Percentiles rank a stretch among this genome's conserved stretches.
Conservation (phyloP, 2,888 invertebrate genomes). For the Heterodera filipjevi region DNA sequence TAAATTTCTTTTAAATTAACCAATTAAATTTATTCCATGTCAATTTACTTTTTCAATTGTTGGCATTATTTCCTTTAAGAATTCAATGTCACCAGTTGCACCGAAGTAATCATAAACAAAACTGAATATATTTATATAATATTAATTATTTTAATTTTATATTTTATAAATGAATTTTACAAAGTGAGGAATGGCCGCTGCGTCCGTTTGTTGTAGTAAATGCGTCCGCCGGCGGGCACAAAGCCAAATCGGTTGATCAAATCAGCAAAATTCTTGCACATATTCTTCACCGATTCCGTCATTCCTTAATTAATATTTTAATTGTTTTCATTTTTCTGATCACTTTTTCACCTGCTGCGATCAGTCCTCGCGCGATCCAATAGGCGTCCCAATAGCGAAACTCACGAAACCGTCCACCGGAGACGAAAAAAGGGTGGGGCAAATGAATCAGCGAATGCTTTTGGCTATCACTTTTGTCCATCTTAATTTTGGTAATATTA, state of each 20-base stretch:
- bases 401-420: conserved; percentile 71
- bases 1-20: too few relatives aligned
- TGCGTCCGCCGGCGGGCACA: conserved; percentile 85
- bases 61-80: conserved; percentile 68
- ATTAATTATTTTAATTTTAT: too few relatives aligned
- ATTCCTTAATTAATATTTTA: conserved; percentile 75
- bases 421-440: conserved; percentile 76
- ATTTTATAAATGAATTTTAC: not conserved
- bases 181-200: conserved; percentile 69
- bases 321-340: conserved; percentile 70
- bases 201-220: conserved; percentile 74
- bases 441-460: conserved; percentile 80
- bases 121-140: conserved; percentile 33
- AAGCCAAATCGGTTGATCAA: conserved; percentile 74
- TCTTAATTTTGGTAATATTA: conserved; percentile 69
- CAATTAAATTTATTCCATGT: too few relatives aligned
- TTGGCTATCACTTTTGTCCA: not conserved
- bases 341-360: conserved; percentile 78
- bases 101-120: conserved; percentile 83
- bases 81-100: conserved; percentile 75
- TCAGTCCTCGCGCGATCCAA: conserved; percentile 79
- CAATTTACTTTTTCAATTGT: conserved; percentile 64
- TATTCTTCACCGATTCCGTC: conserved; percentile 78
- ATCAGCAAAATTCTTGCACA: conserved; percentile 82
- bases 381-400: conserved; percentile 92